These are phyloP conservation scores for Pitta sordida DNA, from an alignment of 2,113 vertebrate genomes.

Conservation along the genomic window DNA sequence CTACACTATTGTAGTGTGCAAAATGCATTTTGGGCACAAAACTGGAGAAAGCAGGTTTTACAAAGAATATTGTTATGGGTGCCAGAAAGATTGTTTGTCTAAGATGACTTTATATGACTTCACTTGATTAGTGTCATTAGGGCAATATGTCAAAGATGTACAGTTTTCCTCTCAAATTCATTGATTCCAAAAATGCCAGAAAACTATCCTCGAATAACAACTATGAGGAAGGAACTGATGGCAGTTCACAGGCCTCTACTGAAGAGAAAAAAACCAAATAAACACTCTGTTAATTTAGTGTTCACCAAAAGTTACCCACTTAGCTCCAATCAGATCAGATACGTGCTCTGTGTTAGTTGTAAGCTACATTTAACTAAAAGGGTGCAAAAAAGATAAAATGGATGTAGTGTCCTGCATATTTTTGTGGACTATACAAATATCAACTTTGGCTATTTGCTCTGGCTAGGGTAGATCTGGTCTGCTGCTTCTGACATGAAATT, in stretches of 20 bases:
- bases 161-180: not conserved
- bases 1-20: not conserved
- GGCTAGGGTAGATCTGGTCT: not conserved
- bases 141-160: not conserved
- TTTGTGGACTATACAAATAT: not conserved
- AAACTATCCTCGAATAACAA: not conserved
- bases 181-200: not conserved
- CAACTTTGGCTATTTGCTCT: not conserved
- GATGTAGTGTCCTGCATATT: not conserved
- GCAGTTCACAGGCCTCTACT: not conserved
- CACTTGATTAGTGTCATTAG: not conserved
- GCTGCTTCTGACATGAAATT: not conserved
- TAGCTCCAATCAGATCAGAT: not conserved
- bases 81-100: not conserved
- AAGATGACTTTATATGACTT: not conserved
- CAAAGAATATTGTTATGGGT: not conserved
- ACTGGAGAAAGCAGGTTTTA: not conserved
- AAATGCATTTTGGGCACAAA: not conserved
- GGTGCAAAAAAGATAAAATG: not conserved
- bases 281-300: not conserved
- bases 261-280: not conserved
- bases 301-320: not conserved
- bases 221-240: not conserved
- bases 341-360: not conserved
- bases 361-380: not conserved